Conservation (phyloP, 2,888 invertebrate genomes). For the Mythimna impura region DNA sequence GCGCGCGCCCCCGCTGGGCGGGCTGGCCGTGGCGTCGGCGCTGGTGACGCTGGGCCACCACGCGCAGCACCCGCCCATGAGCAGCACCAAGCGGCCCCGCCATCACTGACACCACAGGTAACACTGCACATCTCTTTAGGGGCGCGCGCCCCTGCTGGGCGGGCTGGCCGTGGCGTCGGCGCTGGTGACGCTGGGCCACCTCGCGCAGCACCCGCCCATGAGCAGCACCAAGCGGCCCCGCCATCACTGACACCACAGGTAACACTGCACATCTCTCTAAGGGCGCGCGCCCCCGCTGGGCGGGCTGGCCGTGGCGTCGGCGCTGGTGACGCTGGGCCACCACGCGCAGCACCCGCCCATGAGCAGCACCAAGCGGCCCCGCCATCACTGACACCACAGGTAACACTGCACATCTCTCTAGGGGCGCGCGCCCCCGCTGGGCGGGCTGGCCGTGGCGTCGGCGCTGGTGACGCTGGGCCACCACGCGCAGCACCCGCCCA, state of each 20-base stretch:
- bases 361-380: slow-evolving; percentile 55
- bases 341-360: slow-evolving; percentile 70
- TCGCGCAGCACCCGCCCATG: slow-evolving; percentile 67
- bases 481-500: slow-evolving; percentile 72
- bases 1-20: slow-evolving; percentile 95
- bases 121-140: slow-evolving; percentile 61
- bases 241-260: slow-evolving; percentile 64
- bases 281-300: slow-evolving; percentile 95
- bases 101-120: slow-evolving; percentile 65
- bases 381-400: slow-evolving; percentile 66
- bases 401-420: background rate
- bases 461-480: slow-evolving; percentile 97
- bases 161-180: slow-evolving; percentile 97
- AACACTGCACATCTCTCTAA: slow-evolving; percentile 6
- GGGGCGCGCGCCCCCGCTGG: slow-evolving; percentile 95
- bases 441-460: slow-evolving; percentile 96
- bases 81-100: slow-evolving; percentile 57
- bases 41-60: slow-evolving; percentile 96
- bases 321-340: slow-evolving; percentile 96
- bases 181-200: slow-evolving; percentile 96
- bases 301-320: slow-evolving; percentile 97
- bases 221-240: slow-evolving; percentile 58
- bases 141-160: slow-evolving; percentile 95
- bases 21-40: slow-evolving; percentile 97
- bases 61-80: slow-evolving; percentile 63